Base-by-base conservation (phyloP, 2,888 invertebrate genomes). In the Dinocampus coccinellae region DNA sequence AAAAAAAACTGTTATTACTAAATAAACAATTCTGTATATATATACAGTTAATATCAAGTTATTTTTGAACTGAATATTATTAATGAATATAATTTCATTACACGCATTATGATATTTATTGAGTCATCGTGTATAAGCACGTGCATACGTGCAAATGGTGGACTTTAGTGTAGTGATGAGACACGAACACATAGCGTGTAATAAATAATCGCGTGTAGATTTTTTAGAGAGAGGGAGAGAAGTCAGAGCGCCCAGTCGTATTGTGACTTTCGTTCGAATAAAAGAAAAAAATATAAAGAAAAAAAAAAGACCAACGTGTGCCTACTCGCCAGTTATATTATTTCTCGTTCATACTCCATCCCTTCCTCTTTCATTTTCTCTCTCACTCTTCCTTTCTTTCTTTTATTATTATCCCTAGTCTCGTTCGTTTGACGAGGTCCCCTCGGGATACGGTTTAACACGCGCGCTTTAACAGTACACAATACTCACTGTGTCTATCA, bases 181-280 rank as follows among this genome's bases (percentile, higher is more conserved):
- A n/a, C 57, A 57, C 29, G 57, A 57, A 29, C 57, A 3, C 26
- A 29, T 29, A 16, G 29, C 57, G 29, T 57, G 57, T 57, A 53
- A 29, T n/a, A 39, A 13, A 39, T n/a, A 29, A 29, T 57, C 57
- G 57, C 57, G 33, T 57, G 57, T 26, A 24, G 7, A 29, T 26
- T 16, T 11, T 29, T 7, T 24, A 26, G 57, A 57, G 57, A 13
- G 57, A 26, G 26, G 6, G 24, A 29, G 10, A 29, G 0, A 24
- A 57, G 24, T 57, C 13, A 29, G 29, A 13, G 24, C 26, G 57
- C 57, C 29, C 13, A 57, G 52, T 53, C 52, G n/a, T 13, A 3
- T 39, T 39, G 39, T 39, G 39, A 4, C 39, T 39, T 39, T 39
- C 13, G 2, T 39, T n/a, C n/a, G 13, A 13, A 13, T 39, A 13